These are phyloP conservation scores for Falco columbarius DNA, from an alignment of 2,797 vertebrate species.

Conservation along the genomic window DNA sequence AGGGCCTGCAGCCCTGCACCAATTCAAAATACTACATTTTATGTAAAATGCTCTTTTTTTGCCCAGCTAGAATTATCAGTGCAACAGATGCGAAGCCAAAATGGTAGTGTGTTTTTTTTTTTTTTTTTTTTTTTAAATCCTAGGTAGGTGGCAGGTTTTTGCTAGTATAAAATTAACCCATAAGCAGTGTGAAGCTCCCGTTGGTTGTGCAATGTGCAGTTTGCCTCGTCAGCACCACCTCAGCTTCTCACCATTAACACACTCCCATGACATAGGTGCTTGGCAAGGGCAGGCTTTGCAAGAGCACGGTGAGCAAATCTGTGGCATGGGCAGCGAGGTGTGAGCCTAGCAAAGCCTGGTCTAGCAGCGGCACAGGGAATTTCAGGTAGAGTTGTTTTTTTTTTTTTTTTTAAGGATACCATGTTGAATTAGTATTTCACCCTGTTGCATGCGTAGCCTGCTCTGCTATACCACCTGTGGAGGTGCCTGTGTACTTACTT, in stretches of 20 bases:
- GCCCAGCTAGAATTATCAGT: neutral
- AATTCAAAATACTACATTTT: neutral
- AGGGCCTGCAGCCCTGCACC: constrained; percentile 1
- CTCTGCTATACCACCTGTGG: neutral
- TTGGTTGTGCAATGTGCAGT: constrained; percentile 30
- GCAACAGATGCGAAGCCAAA: neutral
- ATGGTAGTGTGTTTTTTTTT: neutral
- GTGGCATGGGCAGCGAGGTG: neutral
- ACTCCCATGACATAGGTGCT: neutral
- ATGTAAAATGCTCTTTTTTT: neutral
- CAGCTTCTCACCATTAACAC: neutral
- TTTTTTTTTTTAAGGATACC: neutral
- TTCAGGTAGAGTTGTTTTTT: fast-evolving
- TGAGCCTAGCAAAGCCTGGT: neutral
- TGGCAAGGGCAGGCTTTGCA: neutral
- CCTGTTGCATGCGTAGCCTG: neutral
- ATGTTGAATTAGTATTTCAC: fast-evolving
- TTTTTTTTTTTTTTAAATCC: neutral
- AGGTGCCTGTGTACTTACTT: neutral
- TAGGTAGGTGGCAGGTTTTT: constrained; percentile 37
- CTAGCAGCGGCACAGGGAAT: neutral
- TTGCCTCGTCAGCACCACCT: constrained; percentile 46
- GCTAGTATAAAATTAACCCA: neutral
- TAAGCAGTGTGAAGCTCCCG: neutral
- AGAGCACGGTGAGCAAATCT: neutral